A percentile compares a stretch with the other conserved stretches of the same genome.
These are phyloP conservation scores for Eucriotettix oculatus DNA, from an alignment of 2,888 invertebrate genomes.

Conservation along the genomic window DNA sequence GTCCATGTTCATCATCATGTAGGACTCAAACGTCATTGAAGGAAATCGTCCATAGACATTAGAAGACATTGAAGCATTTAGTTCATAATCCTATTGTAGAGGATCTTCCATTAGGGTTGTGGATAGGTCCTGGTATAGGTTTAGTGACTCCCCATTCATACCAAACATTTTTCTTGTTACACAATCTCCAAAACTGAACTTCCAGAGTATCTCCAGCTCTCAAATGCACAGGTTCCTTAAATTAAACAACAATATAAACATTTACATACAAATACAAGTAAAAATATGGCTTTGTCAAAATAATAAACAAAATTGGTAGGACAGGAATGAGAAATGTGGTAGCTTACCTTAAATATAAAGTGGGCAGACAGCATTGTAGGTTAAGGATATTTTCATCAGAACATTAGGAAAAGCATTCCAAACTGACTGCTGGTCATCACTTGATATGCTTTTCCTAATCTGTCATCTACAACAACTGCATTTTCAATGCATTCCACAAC, in stretches of 20 bases:
- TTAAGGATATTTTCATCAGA: too few species aligned
- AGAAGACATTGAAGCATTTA: not conserved
- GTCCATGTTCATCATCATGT: too few species aligned
- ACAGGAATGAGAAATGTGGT: not conserved
- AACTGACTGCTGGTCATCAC: too few species aligned
- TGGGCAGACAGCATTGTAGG: too few species aligned
- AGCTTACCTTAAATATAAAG: too few species aligned
- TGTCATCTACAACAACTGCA: too few species aligned
- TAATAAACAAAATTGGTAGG: not conserved
- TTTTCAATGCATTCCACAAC: too few species aligned
- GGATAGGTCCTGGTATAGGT: conserved; percentile 39
- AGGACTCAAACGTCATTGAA: too few species aligned
- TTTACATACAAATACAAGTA: not conserved
- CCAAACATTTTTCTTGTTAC: conserved; percentile 72
- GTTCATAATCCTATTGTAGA: conserved; percentile 45
- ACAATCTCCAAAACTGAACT: conserved; percentile 76
- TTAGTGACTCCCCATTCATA: conserved; percentile 79
- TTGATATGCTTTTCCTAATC: too few species aligned
- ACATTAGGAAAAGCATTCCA: too few species aligned
- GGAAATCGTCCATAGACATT: too few species aligned
- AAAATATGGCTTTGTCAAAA: not conserved
- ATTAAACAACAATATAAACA: conserved; percentile 10
- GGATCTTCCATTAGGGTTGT: conserved; percentile 58
- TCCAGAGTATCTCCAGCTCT: conserved; percentile 51
- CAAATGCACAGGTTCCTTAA: conserved; percentile 56